Evolutionary conservation across 2,113 vertebrate genomes (phyloP), one percentile per base, ranked within the genome.

Genomic region (Octodon degus): DNA sequence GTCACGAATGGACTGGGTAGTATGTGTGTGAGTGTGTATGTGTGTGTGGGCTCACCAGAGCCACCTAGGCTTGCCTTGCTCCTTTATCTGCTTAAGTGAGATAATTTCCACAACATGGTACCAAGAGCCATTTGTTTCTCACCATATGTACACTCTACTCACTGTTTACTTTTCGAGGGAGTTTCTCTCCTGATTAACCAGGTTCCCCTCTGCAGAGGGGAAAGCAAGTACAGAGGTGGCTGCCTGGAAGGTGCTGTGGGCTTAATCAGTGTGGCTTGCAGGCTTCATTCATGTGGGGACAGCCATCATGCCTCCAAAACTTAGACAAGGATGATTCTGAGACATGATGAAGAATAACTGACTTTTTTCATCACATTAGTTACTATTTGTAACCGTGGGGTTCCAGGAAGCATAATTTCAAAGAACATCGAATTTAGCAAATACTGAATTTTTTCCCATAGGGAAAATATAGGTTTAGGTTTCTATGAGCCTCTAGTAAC

Each of bases 41-140:
- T 37, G 68, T 37, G 67, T 70, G 67, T 70, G 67, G 5, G n/a
- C 96, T 74, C 89, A 86, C 47, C 74, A 7, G 13, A 79, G 19
- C 97, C 95, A 79, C 25, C 65, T 93, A 96, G 97, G 90, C 93
- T 97, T 90, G 89, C 94, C 97, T 94, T 68, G 11, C 72, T 79
- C 92, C 96, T 98, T 99, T 98, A 99, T 99, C 98, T 97, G 62
- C 95, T 96, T 85, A 19, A 4, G 81, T 47, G 93, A 98, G 99
- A 99, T 99, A 98, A 98, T 98, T 98, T 97, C 89, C 95, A 97
- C 86, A 32, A 2, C 89, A 93, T 96, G 11, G 98, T 99, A 99
- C 98, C 98, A 98, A 98, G 98, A 98, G 84, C 97, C 96, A 0
- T 98, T 98, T 98, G 98, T 99, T 98, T 97, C 53, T 32, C 82